These are phyloP conservation scores for Nomia melanderi DNA, from an alignment of 1,140 invertebrate genomes.

Conservation along the genomic window DNA sequence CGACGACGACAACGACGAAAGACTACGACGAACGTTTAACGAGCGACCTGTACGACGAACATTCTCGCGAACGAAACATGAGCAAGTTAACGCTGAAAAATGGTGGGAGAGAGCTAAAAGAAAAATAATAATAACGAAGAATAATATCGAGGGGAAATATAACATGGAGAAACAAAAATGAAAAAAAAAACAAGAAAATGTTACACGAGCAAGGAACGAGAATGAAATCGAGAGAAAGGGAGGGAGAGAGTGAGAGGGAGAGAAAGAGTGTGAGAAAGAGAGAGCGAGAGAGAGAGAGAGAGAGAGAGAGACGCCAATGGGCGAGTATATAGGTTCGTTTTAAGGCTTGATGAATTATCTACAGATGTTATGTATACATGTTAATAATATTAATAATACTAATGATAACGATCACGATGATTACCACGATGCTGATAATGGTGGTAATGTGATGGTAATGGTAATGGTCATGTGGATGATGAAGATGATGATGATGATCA, in stretches of 20 bases:
- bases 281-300: neutral
- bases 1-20: no score
- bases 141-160: neutral
- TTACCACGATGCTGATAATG: slow-evolving; percentile 44
- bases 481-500: slow-evolving; percentile 56
- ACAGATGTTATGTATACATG: slow-evolving; percentile 77
- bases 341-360: slow-evolving; percentile 75
- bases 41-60: neutral
- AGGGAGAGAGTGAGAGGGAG: slow-evolving; percentile 1
- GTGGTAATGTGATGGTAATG: slow-evolving; percentile 25
- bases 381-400: slow-evolving; percentile 68
- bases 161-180: no score
- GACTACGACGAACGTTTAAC: neutral
- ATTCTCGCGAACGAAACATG: no score
- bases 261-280: slow-evolving; percentile 5
- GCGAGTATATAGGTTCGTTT: slow-evolving; percentile 69
- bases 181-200: no score
- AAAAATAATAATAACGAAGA: no score
- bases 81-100: no score
- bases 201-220: neutral
- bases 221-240: neutral
- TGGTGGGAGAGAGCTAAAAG: no score
- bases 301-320: slow-evolving; percentile 18
- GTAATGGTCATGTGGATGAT: slow-evolving; percentile 36
- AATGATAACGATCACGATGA: slow-evolving; percentile 7